Percentiles rank a stretch among this genome's conserved stretches.
Conservation (phyloP, 2,888 invertebrate genomes). For the Temnothorax ravouxi region DNA sequence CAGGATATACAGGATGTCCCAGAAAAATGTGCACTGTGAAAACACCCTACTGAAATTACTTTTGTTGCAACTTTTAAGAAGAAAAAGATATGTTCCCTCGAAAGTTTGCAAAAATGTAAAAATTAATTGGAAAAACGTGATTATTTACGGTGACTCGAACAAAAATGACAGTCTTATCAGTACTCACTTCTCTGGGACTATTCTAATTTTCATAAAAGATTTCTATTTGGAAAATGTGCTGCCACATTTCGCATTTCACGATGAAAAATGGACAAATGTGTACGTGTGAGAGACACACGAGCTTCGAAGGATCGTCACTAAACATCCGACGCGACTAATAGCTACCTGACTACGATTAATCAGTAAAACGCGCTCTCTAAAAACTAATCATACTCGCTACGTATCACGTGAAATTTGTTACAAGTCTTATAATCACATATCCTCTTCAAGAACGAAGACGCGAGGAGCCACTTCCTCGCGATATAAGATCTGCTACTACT, state of each 20-base stretch:
- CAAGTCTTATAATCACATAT: constrained; percentile 82
- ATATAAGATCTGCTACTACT: constrained; percentile 64
- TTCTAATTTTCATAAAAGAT: background rate
- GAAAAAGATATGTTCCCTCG: background rate
- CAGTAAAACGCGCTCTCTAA: constrained; percentile 63
- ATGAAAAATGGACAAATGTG: constrained; percentile 29
- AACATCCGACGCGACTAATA: constrained; percentile 36
- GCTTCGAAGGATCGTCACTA: constrained; percentile 23
- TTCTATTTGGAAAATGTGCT: constrained; percentile 6
- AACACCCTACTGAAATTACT: background rate
- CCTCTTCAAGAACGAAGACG: constrained; percentile 81
- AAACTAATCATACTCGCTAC: constrained; percentile 57
- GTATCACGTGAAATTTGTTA: constrained; percentile 83
- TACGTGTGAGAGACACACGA: background rate
- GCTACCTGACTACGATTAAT: constrained; percentile 52
- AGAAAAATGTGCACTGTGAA: constrained; percentile 11
- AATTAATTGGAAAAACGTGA: background rate
- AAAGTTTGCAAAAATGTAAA: background rate
- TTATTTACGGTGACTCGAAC: background rate
- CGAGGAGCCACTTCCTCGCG: constrained; percentile 74
- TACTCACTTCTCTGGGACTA: background rate
- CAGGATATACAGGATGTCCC: constrained; percentile 14
- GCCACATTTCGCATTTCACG: constrained; percentile 38
- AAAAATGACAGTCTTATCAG: background rate
- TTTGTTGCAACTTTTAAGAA: background rate